Base-by-base conservation (phyloP, 92 coral and sea anemone species). In the Porites rus region DNA sequence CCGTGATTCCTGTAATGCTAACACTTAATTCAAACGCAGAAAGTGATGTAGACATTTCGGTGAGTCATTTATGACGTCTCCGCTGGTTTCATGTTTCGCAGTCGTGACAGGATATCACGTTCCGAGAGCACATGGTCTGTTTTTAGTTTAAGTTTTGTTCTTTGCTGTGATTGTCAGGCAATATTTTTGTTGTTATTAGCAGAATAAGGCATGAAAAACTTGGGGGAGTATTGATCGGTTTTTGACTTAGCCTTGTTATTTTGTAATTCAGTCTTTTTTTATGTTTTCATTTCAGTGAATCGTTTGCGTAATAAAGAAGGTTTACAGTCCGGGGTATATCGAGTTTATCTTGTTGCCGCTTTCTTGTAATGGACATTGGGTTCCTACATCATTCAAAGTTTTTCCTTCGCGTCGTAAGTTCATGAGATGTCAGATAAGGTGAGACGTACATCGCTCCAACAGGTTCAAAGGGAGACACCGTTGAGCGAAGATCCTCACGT, bases 321-420 rank as follows among this genome's bases (percentile, higher is more conserved):
- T 71, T 71, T 71, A 50, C 75, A 28, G 75, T 71, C 22, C 75
- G 21, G 75, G 52, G 75, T 50, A 71, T 71, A 17, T 71, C 75
- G n/a, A 68, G 73, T 68, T 68, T 20, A 10, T 10, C 73, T 68
- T 68, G 73, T 68, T 68, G 31, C 73, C 73, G 73, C 50, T 20
- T 18, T 68, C 13, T 31, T 18, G 73, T 68, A 68, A 51, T 1
- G 73, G 19, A 68, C 73, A 68, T 68, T 68, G 73, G 73, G 50
- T 68, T 68, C 66, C 65, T 56, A 75, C 79, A 59, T 73, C 16
- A 73, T 73, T 73, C 77, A 73, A 73, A 51, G 62, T 50, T 73
- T 73, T 73, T 73, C 77, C 11, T 2, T 73, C 24, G 77, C 77
- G 62, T 73, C 21, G 77, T 4, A 13, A 17, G 62, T 16, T 73